Evolutionary conservation across 2,113 vertebrate genomes (phyloP).

Genomic region (Dicentrarchus labrax): DNA sequence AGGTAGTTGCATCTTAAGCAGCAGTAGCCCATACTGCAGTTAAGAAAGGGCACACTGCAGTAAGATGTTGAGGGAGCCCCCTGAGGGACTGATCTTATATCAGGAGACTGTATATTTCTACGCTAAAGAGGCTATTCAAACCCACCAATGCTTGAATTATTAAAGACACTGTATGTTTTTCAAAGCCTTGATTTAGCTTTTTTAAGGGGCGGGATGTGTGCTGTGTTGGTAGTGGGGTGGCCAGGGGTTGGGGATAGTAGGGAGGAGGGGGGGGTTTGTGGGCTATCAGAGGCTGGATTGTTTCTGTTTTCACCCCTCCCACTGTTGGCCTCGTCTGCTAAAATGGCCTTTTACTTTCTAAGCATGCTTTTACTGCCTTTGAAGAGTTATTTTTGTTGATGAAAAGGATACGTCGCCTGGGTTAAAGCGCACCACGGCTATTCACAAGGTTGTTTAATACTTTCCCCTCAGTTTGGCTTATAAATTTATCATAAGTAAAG

Average conservation of each 20-base stretch:
- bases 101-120: conserved; percentile 84
- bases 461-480: conserved; percentile 83
- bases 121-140: conserved; percentile 85
- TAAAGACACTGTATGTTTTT: conserved; percentile 86
- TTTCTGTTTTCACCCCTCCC: conserved; percentile 71
- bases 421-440: conserved; percentile 78
- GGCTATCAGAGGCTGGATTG: conserved; percentile 71
- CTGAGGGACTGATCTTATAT: conserved; percentile 82
- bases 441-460: conserved; percentile 82
- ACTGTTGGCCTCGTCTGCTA: conserved; percentile 69
- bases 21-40: conserved; percentile 50
- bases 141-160: conserved; percentile 85
- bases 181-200: conserved; percentile 85
- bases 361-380: conserved; percentile 85
- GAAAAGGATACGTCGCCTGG: conserved; percentile 83
- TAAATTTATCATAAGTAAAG: conserved; percentile 86
- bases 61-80: conserved; percentile 67
- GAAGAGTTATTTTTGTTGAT: conserved; percentile 87
- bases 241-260: conserved; percentile 42
- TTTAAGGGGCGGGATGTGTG: conserved; percentile 61
- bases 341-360: conserved; percentile 85
- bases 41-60: conserved; percentile 58
- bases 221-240: conserved; percentile 41
- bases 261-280: conserved; percentile 27
- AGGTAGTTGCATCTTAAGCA: conserved; percentile 76